Evolutionary conservation across 2,888 invertebrate genomes (phyloP).

Genomic region (Drosophila cognata): DNA sequence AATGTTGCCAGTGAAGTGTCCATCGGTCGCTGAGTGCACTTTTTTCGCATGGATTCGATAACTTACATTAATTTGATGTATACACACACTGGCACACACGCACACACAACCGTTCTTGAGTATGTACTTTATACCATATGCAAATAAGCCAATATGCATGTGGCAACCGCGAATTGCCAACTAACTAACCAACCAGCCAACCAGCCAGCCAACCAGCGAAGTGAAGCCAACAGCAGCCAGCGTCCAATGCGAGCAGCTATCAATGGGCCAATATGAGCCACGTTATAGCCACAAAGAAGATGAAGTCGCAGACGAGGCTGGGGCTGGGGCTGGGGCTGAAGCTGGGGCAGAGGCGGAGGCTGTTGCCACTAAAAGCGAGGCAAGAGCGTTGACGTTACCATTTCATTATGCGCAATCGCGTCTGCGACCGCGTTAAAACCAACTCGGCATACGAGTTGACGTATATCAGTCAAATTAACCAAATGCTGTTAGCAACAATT

Average conservation of each 20-base stretch:
- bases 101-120: constrained; percentile 1
- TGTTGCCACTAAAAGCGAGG: constrained; percentile 18
- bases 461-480: constrained; percentile 46
- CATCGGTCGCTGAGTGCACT: constrained; percentile 40
- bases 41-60: constrained; percentile 77
- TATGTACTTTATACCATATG: constrained; percentile 4
- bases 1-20: constrained; percentile 58
- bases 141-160: constrained; percentile 26
- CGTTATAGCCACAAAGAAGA: constrained; percentile 33
- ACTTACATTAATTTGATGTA: constrained; percentile 79
- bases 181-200: constrained; percentile 51
- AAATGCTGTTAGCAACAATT: constrained; percentile 58
- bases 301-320: background rate
- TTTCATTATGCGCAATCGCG: constrained; percentile 59
- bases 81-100: constrained; percentile 44
- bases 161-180: constrained; percentile 57
- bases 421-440: constrained; percentile 15
- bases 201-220: constrained; percentile 2
- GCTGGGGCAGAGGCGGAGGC: background rate
- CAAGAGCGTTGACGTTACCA: constrained; percentile 50
- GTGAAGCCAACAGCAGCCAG: constrained; percentile 18
- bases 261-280: constrained; percentile 46
- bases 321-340: background rate
- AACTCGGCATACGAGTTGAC: constrained; percentile 27
- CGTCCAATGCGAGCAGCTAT: constrained; percentile 51